A percentile compares a stretch with the other conserved stretches of the same genome.
Conservation (phyloP, 2,113 vertebrate genomes). For the Nerophis ophidion region DNA sequence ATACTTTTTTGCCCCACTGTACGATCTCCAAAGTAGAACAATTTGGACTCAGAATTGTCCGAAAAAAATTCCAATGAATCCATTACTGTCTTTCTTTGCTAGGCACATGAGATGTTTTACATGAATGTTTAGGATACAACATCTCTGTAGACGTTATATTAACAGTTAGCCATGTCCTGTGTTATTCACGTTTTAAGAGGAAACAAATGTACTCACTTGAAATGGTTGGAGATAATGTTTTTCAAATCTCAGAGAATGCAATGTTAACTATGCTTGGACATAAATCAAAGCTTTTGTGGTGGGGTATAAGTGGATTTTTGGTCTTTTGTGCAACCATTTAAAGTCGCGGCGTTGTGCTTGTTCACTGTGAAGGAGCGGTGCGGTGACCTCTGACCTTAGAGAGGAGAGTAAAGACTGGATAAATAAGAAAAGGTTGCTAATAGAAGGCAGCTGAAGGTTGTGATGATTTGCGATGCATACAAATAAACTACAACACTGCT, state of each 20-base stretch:
- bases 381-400: slow-evolving; percentile 10
- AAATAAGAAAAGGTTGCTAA: slow-evolving; percentile 43
- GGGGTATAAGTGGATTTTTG: neutral
- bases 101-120: no score
- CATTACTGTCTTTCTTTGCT: no score
- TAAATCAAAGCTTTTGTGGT: slow-evolving; percentile 11
- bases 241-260: neutral
- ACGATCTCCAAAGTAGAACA: no score
- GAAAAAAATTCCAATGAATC: no score
- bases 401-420: slow-evolving; percentile 29
- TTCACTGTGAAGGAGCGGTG: slow-evolving; percentile 24
- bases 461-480: slow-evolving; percentile 16
- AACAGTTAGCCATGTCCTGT: no score
- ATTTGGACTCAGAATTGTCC: no score
- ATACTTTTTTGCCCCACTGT: no score
- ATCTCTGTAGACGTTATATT: no score
- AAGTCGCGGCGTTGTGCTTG: neutral
- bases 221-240: neutral
- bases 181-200: no score
- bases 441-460: slow-evolving; percentile 19
- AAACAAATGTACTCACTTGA: no score
- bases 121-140: no score
- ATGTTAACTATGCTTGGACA: neutral
- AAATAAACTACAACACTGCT: slow-evolving; percentile 3
- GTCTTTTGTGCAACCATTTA: slow-evolving; percentile 9